A percentile compares a stretch with the other conserved stretches of the same genome.
Evolutionary conservation across 2,888 invertebrate species (phyloP).

Genomic region (Agrotis puta): DNA sequence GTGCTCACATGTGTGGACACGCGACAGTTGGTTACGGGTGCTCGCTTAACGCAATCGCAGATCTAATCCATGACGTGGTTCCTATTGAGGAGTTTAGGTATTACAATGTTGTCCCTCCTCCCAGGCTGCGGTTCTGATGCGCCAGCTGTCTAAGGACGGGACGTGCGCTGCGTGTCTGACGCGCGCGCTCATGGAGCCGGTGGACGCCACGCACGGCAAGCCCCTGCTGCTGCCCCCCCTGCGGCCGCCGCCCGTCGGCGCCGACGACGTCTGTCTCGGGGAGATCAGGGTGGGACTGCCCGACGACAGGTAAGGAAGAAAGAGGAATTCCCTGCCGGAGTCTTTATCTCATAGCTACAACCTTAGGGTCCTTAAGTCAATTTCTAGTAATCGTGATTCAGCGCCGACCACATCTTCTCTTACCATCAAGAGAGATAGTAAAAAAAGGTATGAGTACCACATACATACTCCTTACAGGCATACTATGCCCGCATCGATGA

Average conservation of each 20-base stretch:
- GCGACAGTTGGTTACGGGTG: background rate
- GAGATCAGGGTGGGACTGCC: conserved; percentile 5
- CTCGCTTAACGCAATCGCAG: background rate
- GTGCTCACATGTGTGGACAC: too few relatives aligned
- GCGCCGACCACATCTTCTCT: too few relatives aligned
- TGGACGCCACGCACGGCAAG: conserved; percentile 56
- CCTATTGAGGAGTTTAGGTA: background rate
- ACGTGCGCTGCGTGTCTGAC: conserved; percentile 76
- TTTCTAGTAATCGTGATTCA: too few relatives aligned
- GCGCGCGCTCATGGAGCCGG: conserved; percentile 73
- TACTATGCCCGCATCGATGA: too few relatives aligned
- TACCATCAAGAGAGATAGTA: too few relatives aligned
- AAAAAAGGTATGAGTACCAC: too few relatives aligned
- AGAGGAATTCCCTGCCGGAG: too few relatives aligned
- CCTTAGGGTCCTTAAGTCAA: too few relatives aligned
- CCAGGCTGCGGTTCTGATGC: conserved; percentile 78
- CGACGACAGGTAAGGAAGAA: conserved; percentile 39
- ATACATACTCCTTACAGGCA: too few relatives aligned
- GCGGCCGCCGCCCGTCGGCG: conserved; percentile 55
- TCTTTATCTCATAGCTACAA: too few relatives aligned
- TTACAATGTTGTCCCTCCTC: background rate
- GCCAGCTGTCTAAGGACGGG: conserved; percentile 72
- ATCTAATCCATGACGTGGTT: too few relatives aligned
- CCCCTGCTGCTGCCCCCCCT: conserved; percentile 73
- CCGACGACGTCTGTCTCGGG: conserved; percentile 56